Base-by-base conservation (phyloP, 2,113 vertebrate genomes). In the Peucedramus taeniatus region DNA sequence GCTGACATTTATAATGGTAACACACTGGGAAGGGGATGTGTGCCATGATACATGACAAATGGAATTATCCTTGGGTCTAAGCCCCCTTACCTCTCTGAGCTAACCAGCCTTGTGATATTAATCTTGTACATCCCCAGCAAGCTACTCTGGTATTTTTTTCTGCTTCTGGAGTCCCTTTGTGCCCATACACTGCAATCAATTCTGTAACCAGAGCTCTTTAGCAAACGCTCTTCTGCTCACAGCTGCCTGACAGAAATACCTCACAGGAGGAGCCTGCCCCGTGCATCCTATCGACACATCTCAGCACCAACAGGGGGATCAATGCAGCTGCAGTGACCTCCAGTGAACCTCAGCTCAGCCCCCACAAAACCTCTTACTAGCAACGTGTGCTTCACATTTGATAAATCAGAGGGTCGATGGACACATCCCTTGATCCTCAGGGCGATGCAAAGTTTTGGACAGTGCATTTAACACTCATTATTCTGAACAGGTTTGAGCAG, bases 1-100 rank as follows among this genome's bases (percentile, higher is more conserved):
- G 83, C 65, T 90, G 86, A 97, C 92, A 93, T 83, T 94, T 90
- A 93, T 87, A 89, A 96, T 92, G 93, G 81, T 60, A 89, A 96
- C 54, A 94, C 89, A 96, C 71, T 86, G 79, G 94, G 93, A 83
- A 94, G 45, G 87, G 83, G 81, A 96, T 88, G 86, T 93, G 91
- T 83, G 93, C 80, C 31, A 15, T 96, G 91, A 85, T 70, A 96
- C 50, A 83, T 76, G 88, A 95, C 81, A 97, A 92, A 96, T 93
- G 94, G 89, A 87, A 80, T 96, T 94, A 83, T 87, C 83, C 89
- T 93, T 74, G 71, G 87, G 68, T 96, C 72, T 90, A 63, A 92
- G 93, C 71, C 70, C 70, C 83, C 37, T 88, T 44, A 71, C 27
- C 27, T 78, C 86, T 60, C 80, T 96, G 80, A 95, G 83, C 86